Base-by-base conservation (phyloP, 2,888 invertebrate species). In the Cryptophagus acutangulus region DNA sequence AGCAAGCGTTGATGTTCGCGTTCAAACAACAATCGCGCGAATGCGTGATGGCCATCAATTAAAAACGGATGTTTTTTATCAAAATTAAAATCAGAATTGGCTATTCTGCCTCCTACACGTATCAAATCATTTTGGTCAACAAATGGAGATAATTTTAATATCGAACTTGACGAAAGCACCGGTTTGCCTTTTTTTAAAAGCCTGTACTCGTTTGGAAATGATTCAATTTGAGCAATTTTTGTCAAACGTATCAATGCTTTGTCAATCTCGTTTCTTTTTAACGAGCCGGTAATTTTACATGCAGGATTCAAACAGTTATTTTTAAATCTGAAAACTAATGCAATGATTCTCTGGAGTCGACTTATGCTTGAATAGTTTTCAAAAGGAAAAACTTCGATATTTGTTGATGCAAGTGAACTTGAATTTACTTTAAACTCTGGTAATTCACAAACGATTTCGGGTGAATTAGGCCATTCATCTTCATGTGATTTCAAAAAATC, bases 41-140 rank as follows among this genome's bases (percentile, higher is more conserved):
- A 33, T n/a, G 2, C 10, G 36, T 54, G 51, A n/a, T 47, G 43
- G 6, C 30, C 18, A n/a, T 33, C 31, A 14, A 54, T 25, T 6
- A 54, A 12, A n/a, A 51, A 38, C 8, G 42, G 52, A 38, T 50
- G 43, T 44, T 37, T 50, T 30, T 42, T 29, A 16, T 40, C 29
- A 24, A 37, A 53, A 6, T 14, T 12, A 8, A 43, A 38, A 17
- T 17, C 17, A 4, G 48, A 40, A 9, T 38, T 14, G n/a, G 29
- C 17, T 24, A 44, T n/a, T n/a, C n/a, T n/a, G n/a, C n/a, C n/a
- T n/a, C n/a, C n/a, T n/a, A n/a, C n/a, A n/a, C n/a, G n/a, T 5
- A 50, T 33, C 29, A 52, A 36, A 14, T 40, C 45, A 9, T 36
- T n/a, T 8, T 38, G 17, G 16, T 47, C 49, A 8, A 51, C 24